Percentiles rank a stretch among this genome's conserved stretches.
phyloP scores from a whole-genome alignment of 30 jellyfish, hydroid and myxozoan genomes.

The Hydractinia echinata region DNA sequence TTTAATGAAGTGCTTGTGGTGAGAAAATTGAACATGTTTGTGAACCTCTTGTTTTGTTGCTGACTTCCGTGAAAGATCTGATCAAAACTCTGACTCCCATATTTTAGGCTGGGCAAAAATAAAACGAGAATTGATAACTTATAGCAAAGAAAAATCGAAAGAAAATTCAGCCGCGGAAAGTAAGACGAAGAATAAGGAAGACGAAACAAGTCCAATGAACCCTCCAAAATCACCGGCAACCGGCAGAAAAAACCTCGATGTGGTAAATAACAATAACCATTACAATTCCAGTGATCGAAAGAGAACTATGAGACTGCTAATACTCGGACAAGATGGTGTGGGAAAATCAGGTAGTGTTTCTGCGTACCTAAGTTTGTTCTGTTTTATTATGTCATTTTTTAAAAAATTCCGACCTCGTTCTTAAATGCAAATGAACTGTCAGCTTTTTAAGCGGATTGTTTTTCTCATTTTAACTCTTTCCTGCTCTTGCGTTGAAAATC shows the following conservation, averaged over 20 bases:
- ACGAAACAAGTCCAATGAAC: conserved; percentile 13
- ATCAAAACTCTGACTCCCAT: background rate
- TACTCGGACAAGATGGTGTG: conserved; percentile 43
- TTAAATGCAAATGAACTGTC: too few relatives aligned
- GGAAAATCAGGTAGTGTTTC: conserved; percentile 42
- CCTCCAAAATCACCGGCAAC: conserved; percentile 19
- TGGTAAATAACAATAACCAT: background rate
- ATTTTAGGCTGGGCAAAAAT: conserved; percentile 13
- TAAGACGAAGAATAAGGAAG: background rate
- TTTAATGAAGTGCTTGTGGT: too few relatives aligned
- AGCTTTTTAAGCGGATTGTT: too few relatives aligned
- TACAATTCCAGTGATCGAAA: background rate
- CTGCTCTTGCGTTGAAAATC: too few relatives aligned
- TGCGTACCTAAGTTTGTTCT: too few relatives aligned
- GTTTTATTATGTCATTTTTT: too few relatives aligned
- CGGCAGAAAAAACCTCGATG: conserved; percentile 11
- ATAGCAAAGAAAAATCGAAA: background rate
- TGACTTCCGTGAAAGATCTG: too few relatives aligned
- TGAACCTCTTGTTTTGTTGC: too few relatives aligned
- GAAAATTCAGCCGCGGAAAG: background rate
- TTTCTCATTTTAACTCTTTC: too few relatives aligned
- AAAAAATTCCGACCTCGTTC: too few relatives aligned
- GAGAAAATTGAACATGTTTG: too few relatives aligned
- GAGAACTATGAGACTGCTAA: conserved; percentile 21
- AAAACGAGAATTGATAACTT: conserved; percentile 19